Conservation (phyloP, 64 coral and sea anemone genomes). For the Porites lutea region DNA sequence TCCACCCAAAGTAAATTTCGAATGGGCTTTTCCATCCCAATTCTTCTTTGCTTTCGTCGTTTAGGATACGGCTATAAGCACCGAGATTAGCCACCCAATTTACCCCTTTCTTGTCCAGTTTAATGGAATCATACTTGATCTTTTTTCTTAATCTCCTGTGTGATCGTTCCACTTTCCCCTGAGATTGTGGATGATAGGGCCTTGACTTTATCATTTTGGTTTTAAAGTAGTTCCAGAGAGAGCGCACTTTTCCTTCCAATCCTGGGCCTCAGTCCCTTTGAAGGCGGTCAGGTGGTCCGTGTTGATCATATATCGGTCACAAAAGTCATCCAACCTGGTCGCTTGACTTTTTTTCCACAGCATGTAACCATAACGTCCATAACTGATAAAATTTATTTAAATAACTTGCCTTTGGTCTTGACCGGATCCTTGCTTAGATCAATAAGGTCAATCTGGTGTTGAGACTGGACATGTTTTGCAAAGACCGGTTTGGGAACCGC, state of each 20-base stretch:
- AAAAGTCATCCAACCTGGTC: background rate
- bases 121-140: background rate
- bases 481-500: constrained; percentile 7
- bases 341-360: background rate
- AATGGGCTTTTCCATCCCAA: background rate
- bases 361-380: background rate
- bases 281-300: background rate
- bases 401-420: background rate
- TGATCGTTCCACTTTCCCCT: constrained; percentile 64
- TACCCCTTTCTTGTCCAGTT: background rate
- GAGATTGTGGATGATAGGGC: constrained; percentile 32
- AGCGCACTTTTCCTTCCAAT: background rate
- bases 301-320: background rate
- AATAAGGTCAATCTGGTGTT: background rate
- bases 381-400: background rate
- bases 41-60: constrained; percentile 54
- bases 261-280: background rate
- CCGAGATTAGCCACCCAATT: background rate
- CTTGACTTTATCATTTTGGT: background rate
- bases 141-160: background rate
- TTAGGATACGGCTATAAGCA: background rate
- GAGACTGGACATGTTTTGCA: constrained; percentile 41
- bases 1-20: background rate
- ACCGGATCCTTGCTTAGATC: background rate
- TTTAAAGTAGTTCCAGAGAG: background rate